A percentile compares a stretch with the other conserved stretches of the same genome.
Evolutionary conservation across 2,797 vertebrate genomes (phyloP).

Genomic region (Clarias pachynema): DNA sequence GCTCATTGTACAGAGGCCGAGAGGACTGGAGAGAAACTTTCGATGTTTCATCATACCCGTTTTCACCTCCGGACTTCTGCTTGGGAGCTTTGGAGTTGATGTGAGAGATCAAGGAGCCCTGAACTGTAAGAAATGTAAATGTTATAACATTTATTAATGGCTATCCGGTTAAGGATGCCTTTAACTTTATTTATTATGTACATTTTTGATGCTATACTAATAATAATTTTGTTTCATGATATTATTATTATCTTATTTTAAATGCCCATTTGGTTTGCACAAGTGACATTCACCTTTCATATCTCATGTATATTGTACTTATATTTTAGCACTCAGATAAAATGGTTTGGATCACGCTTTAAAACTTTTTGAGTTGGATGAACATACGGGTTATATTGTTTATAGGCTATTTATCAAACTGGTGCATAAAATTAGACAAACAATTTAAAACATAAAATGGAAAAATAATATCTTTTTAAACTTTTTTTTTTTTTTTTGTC

Average conservation of each 20-base stretch:
- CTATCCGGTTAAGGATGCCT: slow-evolving; percentile 75
- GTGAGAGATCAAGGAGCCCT: slow-evolving; percentile 73
- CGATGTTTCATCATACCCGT: slow-evolving; percentile 70
- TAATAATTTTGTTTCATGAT: slow-evolving; percentile 59
- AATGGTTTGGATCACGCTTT: slow-evolving; percentile 66
- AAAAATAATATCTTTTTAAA: slow-evolving; percentile 55
- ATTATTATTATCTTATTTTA: slow-evolving; percentile 63
- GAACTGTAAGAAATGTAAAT: slow-evolving; percentile 91
- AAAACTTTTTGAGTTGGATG: slow-evolving; percentile 68
- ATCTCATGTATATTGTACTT: slow-evolving; percentile 72
- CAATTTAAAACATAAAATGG: slow-evolving; percentile 69
- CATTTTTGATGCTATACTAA: slow-evolving; percentile 82
- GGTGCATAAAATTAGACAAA: slow-evolving; percentile 69
- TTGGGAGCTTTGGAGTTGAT: slow-evolving; percentile 69
- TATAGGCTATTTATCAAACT: slow-evolving; percentile 67
- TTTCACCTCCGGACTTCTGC: slow-evolving; percentile 61
- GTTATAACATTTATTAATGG: slow-evolving; percentile 84
- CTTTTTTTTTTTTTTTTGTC: slow-evolving; percentile 70
- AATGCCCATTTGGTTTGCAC: slow-evolving; percentile 80
- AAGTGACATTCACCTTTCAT: slow-evolving; percentile 68
- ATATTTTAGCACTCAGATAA: slow-evolving; percentile 66
- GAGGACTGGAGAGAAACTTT: slow-evolving; percentile 70
- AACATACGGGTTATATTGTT: slow-evolving; percentile 77
- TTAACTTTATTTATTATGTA: slow-evolving; percentile 93
- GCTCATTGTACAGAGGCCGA: slow-evolving; percentile 43